These are phyloP conservation scores for Passerculus sandwichensis DNA, from an alignment of 2,797 vertebrate genomes.

Conservation along the genomic window DNA sequence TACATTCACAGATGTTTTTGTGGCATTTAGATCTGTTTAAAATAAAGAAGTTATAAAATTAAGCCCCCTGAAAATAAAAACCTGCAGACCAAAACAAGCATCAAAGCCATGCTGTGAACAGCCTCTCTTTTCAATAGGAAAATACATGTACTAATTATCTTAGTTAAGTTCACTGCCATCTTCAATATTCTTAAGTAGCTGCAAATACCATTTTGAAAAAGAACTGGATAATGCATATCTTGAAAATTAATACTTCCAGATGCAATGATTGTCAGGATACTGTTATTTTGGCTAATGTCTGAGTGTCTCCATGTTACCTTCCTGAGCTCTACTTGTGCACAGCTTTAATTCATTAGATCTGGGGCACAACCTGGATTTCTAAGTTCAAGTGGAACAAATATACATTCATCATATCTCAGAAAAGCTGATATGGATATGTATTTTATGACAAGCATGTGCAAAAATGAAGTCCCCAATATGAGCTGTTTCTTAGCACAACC, in stretches of 20 bases:
- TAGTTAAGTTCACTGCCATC: not conserved
- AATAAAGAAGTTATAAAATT: not conserved
- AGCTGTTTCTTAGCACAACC: not conserved
- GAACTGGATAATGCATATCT: not conserved
- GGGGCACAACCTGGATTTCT: not conserved
- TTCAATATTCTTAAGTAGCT: not conserved
- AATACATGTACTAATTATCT: not conserved
- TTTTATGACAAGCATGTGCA: not conserved
- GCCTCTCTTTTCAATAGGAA: not conserved
- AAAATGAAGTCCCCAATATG: not conserved
- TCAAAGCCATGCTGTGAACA: not conserved
- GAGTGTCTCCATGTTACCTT: not conserved
- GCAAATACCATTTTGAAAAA: not conserved
- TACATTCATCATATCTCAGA: not conserved
- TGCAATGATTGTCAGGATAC: not conserved
- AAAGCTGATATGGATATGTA: not conserved
- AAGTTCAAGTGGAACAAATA: not conserved
- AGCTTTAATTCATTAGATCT: not conserved
- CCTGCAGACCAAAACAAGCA: not conserved
- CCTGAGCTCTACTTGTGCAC: not conserved
- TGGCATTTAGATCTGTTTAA: not conserved
- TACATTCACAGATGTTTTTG: not conserved
- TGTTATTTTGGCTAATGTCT: not conserved
- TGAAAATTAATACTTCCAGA: conserved; percentile 36
- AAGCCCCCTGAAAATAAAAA: not conserved